Conservation (phyloP, 2,113 vertebrate species). For the Meles meles region DNA sequence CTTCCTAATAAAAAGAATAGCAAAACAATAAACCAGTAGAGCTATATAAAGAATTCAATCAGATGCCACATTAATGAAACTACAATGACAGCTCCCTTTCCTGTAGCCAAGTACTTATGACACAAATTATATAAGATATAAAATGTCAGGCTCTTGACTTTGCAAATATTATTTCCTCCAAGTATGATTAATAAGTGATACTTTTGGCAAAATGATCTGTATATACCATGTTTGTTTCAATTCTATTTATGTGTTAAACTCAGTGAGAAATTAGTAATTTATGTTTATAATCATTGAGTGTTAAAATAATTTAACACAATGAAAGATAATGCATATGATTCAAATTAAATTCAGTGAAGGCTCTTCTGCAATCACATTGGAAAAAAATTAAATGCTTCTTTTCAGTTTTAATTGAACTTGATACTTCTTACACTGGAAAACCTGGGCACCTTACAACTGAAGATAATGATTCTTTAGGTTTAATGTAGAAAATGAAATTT, state of each 20-base stretch:
- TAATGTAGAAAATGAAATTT: background rate
- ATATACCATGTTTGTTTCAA: background rate
- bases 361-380: background rate
- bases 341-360: conserved; percentile 21
- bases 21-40: background rate
- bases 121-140: conserved; percentile 28
- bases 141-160: background rate
- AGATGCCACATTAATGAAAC: background rate
- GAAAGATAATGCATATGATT: background rate
- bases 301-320: conserved; percentile 24
- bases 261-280: background rate
- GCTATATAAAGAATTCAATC: background rate
- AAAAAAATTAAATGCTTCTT: background rate
- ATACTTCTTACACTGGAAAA: background rate
- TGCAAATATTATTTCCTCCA: background rate
- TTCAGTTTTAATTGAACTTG: background rate
- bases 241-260: conserved; percentile 1
- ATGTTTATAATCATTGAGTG: background rate
- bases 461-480: background rate
- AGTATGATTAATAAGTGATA: background rate
- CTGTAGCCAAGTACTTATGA: background rate
- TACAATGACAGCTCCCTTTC: background rate
- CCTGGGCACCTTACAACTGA: background rate
- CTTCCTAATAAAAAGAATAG: background rate
- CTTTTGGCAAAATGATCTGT: background rate